Conservation (phyloP, 2,888 invertebrate species). For the Sussaba pulchella region DNA sequence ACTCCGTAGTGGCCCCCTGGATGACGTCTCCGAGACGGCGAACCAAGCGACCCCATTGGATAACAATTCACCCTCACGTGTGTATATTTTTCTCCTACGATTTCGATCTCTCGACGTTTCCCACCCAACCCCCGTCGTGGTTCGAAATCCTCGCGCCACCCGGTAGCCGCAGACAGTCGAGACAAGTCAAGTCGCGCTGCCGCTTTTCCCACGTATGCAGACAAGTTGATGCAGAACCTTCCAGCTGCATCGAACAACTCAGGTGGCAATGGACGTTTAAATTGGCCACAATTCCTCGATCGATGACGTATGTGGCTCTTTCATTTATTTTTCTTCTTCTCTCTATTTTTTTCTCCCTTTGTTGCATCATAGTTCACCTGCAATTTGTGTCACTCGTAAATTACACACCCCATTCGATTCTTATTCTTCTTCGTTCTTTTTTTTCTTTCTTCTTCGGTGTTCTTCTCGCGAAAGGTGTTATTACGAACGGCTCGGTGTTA, state of each 20-base stretch:
- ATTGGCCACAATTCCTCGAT: constrained; percentile 60
- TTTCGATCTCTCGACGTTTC: constrained; percentile 29
- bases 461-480: neutral
- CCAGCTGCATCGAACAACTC: constrained; percentile 11
- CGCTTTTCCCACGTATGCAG: constrained; percentile 56
- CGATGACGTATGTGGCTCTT: constrained; percentile 39
- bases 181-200: constrained; percentile 51
- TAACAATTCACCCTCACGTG: constrained; percentile 2
- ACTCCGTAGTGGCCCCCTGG: constrained; percentile 18
- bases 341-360: neutral
- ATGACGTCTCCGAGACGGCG: constrained; percentile 42
- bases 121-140: neutral
- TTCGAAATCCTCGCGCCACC: constrained; percentile 11
- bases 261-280: constrained; percentile 56
- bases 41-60: neutral
- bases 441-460: neutral
- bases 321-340: neutral
- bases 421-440: neutral
- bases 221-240: neutral
- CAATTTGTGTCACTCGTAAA: constrained; percentile 54
- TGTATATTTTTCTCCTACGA: constrained; percentile 19
- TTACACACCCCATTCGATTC: constrained; percentile 1
- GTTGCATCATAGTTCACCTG: constrained; percentile 6
- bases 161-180: constrained; percentile 6
- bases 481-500: neutral